These are phyloP conservation scores for Mungos mungo DNA, from an alignment of 2,113 vertebrate genomes.

Conservation along the genomic window DNA sequence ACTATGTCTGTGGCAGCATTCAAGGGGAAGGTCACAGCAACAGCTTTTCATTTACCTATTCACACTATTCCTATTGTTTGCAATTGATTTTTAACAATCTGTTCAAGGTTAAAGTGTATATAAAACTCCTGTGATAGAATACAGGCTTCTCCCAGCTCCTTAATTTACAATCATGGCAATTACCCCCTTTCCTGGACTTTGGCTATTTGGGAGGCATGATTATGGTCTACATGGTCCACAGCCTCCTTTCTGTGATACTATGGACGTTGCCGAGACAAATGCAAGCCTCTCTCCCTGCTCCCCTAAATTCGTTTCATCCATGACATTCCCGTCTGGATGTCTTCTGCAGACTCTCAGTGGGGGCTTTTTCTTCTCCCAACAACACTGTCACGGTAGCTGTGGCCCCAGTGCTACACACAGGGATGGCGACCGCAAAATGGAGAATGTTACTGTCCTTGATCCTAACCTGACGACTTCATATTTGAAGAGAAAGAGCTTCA, in stretches of 20 bases:
- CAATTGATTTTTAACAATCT: conserved; percentile 63
- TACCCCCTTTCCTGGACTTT: conserved; percentile 62
- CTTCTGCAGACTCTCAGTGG: conserved; percentile 55
- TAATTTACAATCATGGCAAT: conserved; percentile 69
- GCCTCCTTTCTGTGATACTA: conserved; percentile 60
- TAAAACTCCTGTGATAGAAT: conserved; percentile 63
- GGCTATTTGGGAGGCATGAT: conserved; percentile 37
- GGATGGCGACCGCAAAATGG: conserved; percentile 54
- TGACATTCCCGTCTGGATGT: conserved; percentile 28
- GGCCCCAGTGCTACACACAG: conserved; percentile 52
- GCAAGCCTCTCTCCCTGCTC: conserved; percentile 19
- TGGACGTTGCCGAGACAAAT: conserved; percentile 63
- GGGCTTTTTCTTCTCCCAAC: conserved; percentile 48
- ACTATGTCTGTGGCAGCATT: background rate
- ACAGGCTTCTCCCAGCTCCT: conserved; percentile 53
- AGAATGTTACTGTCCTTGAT: conserved; percentile 57
- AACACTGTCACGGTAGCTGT: conserved; percentile 24
- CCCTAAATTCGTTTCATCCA: conserved; percentile 43
- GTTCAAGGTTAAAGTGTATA: conserved; percentile 59
- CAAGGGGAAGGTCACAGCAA: conserved; percentile 48
- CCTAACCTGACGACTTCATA: background rate
- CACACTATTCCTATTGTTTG: conserved; percentile 71
- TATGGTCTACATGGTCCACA: conserved; percentile 1
- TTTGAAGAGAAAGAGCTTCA: background rate
- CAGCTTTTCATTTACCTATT: conserved; percentile 65